Evolutionary conservation across 2,797 vertebrate species (phyloP), one percentile per base, ranked within the genome.

Genomic region (Siniperca undulata): DNA sequence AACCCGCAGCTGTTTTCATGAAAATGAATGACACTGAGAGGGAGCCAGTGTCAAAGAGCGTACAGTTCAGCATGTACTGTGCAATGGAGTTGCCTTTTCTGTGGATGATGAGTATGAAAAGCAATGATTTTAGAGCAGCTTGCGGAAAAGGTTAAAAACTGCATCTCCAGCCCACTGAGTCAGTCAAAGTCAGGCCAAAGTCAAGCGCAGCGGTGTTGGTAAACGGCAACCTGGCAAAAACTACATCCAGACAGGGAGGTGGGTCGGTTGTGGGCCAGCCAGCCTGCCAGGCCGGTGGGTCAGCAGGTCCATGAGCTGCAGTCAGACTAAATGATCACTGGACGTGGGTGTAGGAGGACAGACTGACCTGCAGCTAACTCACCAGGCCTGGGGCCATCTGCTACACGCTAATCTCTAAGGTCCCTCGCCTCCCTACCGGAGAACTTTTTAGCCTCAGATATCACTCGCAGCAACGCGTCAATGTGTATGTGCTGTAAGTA

Each of bases 141-240:
- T 22, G 56, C 5, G 38, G 55, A 59, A 77, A 78, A 74, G 44
- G 64, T 82, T 77, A 46, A 66, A 87, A 87, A 78, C 30, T 7
- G 20, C 67, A 38, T 65, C 71, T 78, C 56, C 59, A 53, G 70
- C 78, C 80, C 74, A 74, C 68, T 22, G 82, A 88, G 83, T 86
- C 55, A 48, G 78, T 85, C 81, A 93, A 94, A 93, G 92, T 93
- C 92, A 83, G 60, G 68, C 78, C 84, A 94, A 94, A 93, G 93
- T 94, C 90, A 56, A 83, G 61, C 74, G 3, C 91, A 82, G 88
- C 22, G 20, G 77, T 85, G 65, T 27, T 55, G 65, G 75, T 82
- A 73, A 85, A 77, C 3, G 22, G 74, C 61, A 66, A 77, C 59
- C 77, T 86, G 86, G 86, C 81, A 78, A 69, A 88, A 64, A 60